Evolutionary conservation across 2,797 vertebrate species (phyloP).

Genomic region (Halcyon leucocephala): DNA sequence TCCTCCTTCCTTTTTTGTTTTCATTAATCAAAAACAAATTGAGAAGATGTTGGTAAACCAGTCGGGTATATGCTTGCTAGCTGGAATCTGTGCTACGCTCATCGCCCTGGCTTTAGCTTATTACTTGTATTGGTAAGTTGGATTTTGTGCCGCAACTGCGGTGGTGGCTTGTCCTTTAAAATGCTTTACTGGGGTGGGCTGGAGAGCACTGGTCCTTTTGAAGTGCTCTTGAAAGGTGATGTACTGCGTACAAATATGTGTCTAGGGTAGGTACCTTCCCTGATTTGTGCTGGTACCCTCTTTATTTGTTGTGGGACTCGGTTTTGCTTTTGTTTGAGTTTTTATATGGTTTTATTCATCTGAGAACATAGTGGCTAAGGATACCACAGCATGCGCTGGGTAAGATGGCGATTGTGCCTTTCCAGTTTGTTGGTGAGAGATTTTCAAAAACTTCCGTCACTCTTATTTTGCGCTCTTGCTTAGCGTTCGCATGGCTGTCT

Average conservation of each 20-base stretch:
- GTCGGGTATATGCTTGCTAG: slow-evolving; percentile 89
- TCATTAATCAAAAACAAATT: background rate
- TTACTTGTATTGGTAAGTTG: slow-evolving; percentile 96
- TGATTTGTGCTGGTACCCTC: background rate
- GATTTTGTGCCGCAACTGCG: background rate
- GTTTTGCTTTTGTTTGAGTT: background rate
- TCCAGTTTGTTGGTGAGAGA: background rate
- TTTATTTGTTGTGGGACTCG: accelerated
- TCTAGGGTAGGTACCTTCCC: background rate
- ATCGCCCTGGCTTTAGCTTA: slow-evolving; percentile 90
- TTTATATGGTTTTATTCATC: background rate
- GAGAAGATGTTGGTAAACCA: slow-evolving; percentile 85
- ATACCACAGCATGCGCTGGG: accelerated
- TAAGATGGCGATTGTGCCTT: background rate
- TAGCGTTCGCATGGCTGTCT: accelerated
- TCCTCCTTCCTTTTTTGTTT: background rate
- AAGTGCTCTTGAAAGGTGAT: background rate
- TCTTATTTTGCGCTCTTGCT: background rate
- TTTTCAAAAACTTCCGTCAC: background rate
- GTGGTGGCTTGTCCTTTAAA: background rate
- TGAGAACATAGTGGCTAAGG: background rate
- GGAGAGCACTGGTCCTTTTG: background rate
- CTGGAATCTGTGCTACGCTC: slow-evolving; percentile 87
- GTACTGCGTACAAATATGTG: background rate
- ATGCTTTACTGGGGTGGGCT: background rate